These are phyloP conservation scores for Platichthys flesus DNA, from an alignment of 2,113 vertebrate genomes.

Conservation along the genomic window DNA sequence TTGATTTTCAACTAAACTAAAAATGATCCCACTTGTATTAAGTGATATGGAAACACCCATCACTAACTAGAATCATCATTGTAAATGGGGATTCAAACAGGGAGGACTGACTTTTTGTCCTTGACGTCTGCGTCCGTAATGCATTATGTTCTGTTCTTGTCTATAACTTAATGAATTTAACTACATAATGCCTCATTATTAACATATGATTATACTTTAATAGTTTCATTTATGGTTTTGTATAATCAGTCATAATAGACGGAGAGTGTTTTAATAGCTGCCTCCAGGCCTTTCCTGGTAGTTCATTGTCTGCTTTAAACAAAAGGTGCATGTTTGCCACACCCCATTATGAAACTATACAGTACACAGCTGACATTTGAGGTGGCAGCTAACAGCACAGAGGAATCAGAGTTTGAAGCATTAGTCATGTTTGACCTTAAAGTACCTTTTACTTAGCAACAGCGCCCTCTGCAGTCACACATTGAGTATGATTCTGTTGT, in stretches of 20 bases:
- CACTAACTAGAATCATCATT: no score
- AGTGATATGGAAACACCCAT: no score
- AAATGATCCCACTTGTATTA: no score
- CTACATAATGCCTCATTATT: background rate
- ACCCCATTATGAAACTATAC: background rate
- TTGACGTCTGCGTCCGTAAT: no score
- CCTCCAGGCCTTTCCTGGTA: background rate
- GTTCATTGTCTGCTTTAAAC: background rate
- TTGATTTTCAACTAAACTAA: no score
- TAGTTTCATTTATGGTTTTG: no score
- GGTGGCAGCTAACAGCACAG: no score
- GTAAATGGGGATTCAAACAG: no score
- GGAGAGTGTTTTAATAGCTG: background rate
- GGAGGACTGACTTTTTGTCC: no score
- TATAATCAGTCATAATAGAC: background rate
- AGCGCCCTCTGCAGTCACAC: background rate
- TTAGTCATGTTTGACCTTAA: background rate
- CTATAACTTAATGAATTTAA: no score
- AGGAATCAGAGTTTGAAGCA: no score
- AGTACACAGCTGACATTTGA: background rate
- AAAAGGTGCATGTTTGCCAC: background rate
- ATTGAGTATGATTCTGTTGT: no score
- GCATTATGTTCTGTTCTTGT: background rate
- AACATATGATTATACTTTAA: background rate
- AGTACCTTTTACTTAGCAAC: background rate